A percentile compares a stretch with the other conserved stretches of the same genome.
Evolutionary conservation across 2,888 invertebrate species (phyloP).

Genomic region (Horisme vitalbata): DNA sequence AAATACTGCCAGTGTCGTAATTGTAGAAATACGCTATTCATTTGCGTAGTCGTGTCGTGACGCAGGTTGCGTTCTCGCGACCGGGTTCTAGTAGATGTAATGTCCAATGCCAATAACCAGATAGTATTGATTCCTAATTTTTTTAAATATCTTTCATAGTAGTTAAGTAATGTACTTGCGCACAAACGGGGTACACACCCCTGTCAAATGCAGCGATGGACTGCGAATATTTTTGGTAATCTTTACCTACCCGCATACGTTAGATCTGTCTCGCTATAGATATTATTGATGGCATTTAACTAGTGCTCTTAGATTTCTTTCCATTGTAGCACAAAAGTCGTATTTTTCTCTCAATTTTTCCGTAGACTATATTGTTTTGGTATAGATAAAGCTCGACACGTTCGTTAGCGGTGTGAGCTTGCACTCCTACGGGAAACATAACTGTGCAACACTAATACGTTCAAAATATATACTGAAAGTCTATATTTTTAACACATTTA

Average conservation of each 20-base stretch:
- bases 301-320: slow-evolving; percentile 69
- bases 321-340: slow-evolving; percentile 61
- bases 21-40: slow-evolving; percentile 35
- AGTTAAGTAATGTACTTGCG: slow-evolving; percentile 73
- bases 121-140: slow-evolving; percentile 75
- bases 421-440: slow-evolving; percentile 48
- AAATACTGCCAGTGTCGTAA: slow-evolving; percentile 69
- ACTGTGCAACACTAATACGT: slow-evolving; percentile 65
- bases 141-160: slow-evolving; percentile 69
- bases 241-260: slow-evolving; percentile 53
- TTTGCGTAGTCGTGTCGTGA: slow-evolving; percentile 26
- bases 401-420: slow-evolving; percentile 35
- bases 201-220: slow-evolving; percentile 54
- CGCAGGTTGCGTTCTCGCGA: slow-evolving; percentile 47
- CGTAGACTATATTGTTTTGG: slow-evolving; percentile 55
- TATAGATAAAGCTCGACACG: slow-evolving; percentile 54
- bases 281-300: slow-evolving; percentile 65
- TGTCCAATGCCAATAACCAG: slow-evolving; percentile 75
- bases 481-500: slow-evolving; percentile 81
- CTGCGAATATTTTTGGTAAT: slow-evolving; percentile 78
- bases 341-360: slow-evolving; percentile 61
- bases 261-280: slow-evolving; percentile 57
- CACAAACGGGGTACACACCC: slow-evolving; percentile 49
- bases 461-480: slow-evolving; percentile 69
- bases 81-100: slow-evolving; percentile 54